Evolutionary conservation across 1,140 invertebrate species (phyloP).

Genomic region (Holcopasites calliopsidis): DNA sequence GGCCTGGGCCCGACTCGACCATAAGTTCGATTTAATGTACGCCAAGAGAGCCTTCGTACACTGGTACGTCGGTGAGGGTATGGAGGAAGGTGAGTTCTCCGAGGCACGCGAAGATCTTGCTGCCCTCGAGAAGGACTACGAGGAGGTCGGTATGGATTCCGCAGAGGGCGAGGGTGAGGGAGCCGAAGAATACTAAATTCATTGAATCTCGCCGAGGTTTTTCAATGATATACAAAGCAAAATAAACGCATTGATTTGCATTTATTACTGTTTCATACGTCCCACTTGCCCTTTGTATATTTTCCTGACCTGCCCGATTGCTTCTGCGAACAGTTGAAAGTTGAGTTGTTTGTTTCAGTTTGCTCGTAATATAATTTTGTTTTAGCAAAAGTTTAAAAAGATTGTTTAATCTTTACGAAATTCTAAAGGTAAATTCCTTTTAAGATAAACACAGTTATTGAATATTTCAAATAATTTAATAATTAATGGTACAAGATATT

Average conservation of each 20-base stretch:
- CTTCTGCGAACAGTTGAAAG: not conserved
- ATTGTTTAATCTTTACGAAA: no score
- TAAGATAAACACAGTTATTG: no score
- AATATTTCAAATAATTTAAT: no score
- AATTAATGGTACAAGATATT: not conserved
- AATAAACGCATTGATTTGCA: constrained; percentile 44
- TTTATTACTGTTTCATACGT: not conserved
- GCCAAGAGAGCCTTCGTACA: constrained; percentile 76
- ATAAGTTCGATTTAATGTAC: constrained; percentile 56
- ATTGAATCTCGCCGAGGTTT: not conserved
- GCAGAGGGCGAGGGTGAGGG: constrained; percentile 52
- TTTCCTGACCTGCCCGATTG: not conserved
- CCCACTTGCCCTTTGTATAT: not conserved
- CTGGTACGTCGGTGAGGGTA: constrained; percentile 81
- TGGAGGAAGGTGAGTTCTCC: constrained; percentile 56
- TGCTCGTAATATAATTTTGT: no score
- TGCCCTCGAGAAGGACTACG: constrained; percentile 52
- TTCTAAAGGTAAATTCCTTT: no score
- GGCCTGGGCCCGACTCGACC: constrained; percentile 51
- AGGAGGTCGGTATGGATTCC: constrained; percentile 56
- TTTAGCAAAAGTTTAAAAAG: no score
- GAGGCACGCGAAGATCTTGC: constrained; percentile 72
- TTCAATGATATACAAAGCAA: constrained; percentile 18
- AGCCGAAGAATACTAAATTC: constrained; percentile 51
- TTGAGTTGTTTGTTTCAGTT: not conserved